Percentiles rank a stretch among this genome's conserved stretches.
These are phyloP conservation scores for Parapsyche elsis DNA, from an alignment of 1,140 invertebrate genomes.

Conservation along the genomic window DNA sequence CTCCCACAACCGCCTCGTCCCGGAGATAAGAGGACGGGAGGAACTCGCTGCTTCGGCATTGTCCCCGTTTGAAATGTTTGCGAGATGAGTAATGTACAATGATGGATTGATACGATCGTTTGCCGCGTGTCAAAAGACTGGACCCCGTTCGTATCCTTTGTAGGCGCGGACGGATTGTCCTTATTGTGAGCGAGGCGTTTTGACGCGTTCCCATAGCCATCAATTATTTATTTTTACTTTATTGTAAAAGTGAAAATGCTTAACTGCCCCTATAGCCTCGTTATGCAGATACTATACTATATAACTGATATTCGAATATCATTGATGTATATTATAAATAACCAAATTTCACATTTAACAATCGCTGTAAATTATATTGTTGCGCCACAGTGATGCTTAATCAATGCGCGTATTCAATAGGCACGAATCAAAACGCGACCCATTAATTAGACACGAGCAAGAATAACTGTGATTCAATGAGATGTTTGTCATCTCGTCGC, in stretches of 20 bases:
- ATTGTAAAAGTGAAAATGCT: too few species aligned
- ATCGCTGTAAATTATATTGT: neutral
- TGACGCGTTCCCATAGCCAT: too few species aligned
- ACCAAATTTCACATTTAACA: neutral
- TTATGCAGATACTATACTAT: too few species aligned
- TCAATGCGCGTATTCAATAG: slow-evolving; percentile 11
- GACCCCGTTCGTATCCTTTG: neutral
- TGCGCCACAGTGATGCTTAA: neutral
- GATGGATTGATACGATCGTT: slow-evolving; percentile 45
- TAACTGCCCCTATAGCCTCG: too few species aligned
- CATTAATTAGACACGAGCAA: slow-evolving; percentile 13
- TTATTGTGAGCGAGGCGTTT: too few species aligned
- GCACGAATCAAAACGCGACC: slow-evolving; percentile 18
- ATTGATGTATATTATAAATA: too few species aligned
- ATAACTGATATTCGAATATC: too few species aligned
- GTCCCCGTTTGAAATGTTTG: slow-evolving; percentile 36
- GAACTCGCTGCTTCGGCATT: neutral
- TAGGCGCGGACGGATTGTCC: too few species aligned
- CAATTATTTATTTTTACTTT: too few species aligned
- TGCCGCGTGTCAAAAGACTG: slow-evolving; percentile 33
- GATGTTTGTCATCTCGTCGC: neutral
- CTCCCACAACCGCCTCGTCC: neutral
- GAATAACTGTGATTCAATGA: slow-evolving; percentile 6
- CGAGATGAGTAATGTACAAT: slow-evolving; percentile 45
- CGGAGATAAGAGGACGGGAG: slow-evolving; percentile 30